Base-by-base conservation (phyloP, 2,888 invertebrate genomes). In the Belgica antarctica region DNA sequence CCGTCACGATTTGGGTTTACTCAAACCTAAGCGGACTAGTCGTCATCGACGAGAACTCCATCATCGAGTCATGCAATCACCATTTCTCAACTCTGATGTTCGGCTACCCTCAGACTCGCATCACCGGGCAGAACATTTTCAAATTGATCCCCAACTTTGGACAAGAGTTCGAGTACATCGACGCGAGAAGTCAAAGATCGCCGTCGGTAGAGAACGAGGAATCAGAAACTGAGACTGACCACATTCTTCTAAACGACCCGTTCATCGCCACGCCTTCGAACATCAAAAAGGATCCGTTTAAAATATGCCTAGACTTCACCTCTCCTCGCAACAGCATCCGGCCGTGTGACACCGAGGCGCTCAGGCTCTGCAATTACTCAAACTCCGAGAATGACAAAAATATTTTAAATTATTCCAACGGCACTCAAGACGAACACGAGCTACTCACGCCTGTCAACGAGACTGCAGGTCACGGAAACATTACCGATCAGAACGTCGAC, bases 21-120 rank as follows among this genome's bases (percentile, higher is more conserved):
- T 83, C 82, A 75, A 87, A 86, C 75, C 84, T 88, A 47, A 87
- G 86, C 76, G 88, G 88, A 1, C 78, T 88, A 19, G 80, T 88
- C 15, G 86, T 87, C 1, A 81, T 88, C 0, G 83, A 84, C 73
- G 84, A 86, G 10, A 78, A 81, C 71, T 87, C 87, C n/a, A 79
- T 82, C 1, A 85, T 88, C 72, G 84, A 86, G 2, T 85, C 84
- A 0, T 86, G 86, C 74, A 88, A 88, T 77, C 85, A 86, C 73
- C 86, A 87, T 77, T 87, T 88, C 75, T 83, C 86, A 0, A 83
- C 84, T 78, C 77, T 87, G 72, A 83, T 87, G 70, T 86, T 87
- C 77, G 87, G 88, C 31, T 87, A 85, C 74, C 77, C 83, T 0
- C 83, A 84, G 75, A 77, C 81, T 0, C 84, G 86, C 71, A 83